Conservation (phyloP, 2,113 vertebrate genomes). For the Hiodon alosoides region DNA sequence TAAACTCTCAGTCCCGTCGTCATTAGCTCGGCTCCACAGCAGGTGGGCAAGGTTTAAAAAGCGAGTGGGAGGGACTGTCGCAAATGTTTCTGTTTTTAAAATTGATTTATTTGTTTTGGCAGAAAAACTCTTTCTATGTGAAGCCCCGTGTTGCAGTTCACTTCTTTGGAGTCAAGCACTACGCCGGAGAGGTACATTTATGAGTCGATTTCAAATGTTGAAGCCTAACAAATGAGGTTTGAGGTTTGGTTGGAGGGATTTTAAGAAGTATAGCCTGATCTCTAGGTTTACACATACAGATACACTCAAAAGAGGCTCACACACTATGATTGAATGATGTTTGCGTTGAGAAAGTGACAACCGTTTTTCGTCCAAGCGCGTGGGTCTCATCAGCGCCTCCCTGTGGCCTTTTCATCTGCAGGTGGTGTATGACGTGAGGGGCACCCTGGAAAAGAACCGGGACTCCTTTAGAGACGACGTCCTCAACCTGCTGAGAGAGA, state of each 20-base stretch:
- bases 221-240: background rate
- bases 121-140: conserved; percentile 94
- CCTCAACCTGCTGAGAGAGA: conserved; percentile 86
- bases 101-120: conserved; percentile 27
- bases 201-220: background rate
- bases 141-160: conserved; percentile 90
- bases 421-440: conserved; percentile 93
- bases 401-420: conserved; percentile 47
- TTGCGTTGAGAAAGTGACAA: too few relatives aligned
- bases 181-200: conserved; percentile 88
- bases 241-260: background rate
- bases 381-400: conserved; percentile 27
- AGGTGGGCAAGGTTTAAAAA: too few relatives aligned
- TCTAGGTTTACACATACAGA: too few relatives aligned
- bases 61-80: too few relatives aligned
- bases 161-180: conserved; percentile 91
- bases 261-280: too few relatives aligned
- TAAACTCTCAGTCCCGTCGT: too few relatives aligned
- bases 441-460: conserved; percentile 92
- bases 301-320: too few relatives aligned
- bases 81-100: too few relatives aligned
- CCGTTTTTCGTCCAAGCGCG: background rate
- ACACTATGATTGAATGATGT: too few relatives aligned
- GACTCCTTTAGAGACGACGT: conserved; percentile 94
- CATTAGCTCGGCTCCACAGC: too few relatives aligned